Percentiles rank a stretch among this genome's conserved stretches.
phyloP scores from a whole-genome alignment of 2,888 invertebrate species.

The Branchipolynoe longqiensis region DNA sequence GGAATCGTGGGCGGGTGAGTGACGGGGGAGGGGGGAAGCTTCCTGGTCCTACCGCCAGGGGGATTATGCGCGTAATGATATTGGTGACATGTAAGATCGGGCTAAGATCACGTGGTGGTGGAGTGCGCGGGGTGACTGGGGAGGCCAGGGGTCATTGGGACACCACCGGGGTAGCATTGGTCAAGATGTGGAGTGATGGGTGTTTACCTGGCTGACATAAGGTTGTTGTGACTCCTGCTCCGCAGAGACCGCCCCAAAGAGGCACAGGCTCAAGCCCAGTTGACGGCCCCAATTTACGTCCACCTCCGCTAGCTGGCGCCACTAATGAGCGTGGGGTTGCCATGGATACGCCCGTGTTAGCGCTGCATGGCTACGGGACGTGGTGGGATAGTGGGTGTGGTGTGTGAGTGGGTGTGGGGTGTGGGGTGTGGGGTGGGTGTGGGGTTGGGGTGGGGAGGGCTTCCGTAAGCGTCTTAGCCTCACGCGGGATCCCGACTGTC shows the following conservation, averaged over 20 bases:
- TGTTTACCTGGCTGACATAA: neutral
- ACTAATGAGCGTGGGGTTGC: constrained; percentile 39
- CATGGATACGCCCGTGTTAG: constrained; percentile 1
- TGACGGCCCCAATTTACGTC: constrained; percentile 37
- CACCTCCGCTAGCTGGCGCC: constrained; percentile 30
- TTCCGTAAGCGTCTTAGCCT: constrained; percentile 11
- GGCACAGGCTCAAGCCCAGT: too few species aligned
- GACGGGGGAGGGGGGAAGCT: neutral
- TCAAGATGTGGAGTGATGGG: constrained; percentile 15
- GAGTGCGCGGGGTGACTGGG: too few species aligned
- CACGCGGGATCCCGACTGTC: neutral
- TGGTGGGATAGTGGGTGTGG: too few species aligned
- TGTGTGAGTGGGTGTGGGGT: neutral
- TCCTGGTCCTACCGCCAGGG: neutral
- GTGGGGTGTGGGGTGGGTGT: neutral
- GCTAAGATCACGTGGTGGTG: too few species aligned
- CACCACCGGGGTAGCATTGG: constrained; percentile 11
- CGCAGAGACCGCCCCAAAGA: neutral
- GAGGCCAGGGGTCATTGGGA: too few species aligned
- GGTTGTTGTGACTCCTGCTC: neutral
- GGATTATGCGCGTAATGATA: constrained; percentile 29
- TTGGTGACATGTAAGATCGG: constrained; percentile 15
- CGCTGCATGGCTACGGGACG: neutral
- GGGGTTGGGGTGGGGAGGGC: neutral
- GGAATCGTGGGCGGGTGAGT: neutral